Percentiles rank a stretch among this genome's conserved stretches.
phyloP scores from a whole-genome alignment of 2,888 invertebrate species.

The Cristatella mucedo region DNA sequence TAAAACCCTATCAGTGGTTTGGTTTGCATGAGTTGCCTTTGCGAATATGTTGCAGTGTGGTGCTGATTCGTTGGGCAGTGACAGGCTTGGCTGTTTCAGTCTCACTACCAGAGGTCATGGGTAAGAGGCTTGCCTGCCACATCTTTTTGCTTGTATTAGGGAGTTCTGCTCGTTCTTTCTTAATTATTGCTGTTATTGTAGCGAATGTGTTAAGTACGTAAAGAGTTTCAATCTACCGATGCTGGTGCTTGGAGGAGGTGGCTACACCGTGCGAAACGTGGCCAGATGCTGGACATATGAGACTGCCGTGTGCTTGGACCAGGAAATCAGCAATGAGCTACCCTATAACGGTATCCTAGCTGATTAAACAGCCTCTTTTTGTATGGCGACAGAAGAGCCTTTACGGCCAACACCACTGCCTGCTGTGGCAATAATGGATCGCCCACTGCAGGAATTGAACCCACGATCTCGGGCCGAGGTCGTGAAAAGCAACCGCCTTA shows the following conservation, averaged over 20 bases:
- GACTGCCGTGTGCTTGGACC: constrained; percentile 79
- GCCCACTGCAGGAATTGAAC: no score
- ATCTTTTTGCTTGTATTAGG: no score
- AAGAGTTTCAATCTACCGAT: constrained; percentile 78
- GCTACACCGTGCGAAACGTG: constrained; percentile 86
- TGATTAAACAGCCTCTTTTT: no score
- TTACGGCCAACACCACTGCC: no score
- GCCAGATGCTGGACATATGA: constrained; percentile 98
- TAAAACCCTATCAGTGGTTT: no score
- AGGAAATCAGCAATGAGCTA: constrained; percentile 76
- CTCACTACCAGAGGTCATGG: constrained; percentile 86
- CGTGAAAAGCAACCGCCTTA: no score
- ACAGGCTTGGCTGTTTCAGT: constrained; percentile 86
- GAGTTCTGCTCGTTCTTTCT: no score
- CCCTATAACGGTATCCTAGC: constrained; percentile 55
- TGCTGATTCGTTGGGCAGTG: constrained; percentile 89
- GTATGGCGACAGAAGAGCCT: no score
- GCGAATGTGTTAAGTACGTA: constrained; percentile 88
- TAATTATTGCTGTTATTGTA: constrained; percentile 18
- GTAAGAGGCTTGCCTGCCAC: no score
- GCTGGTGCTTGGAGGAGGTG: constrained; percentile 65
- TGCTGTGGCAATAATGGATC: no score
- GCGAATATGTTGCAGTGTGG: constrained; percentile 63
- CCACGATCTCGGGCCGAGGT: no score
- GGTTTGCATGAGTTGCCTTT: no score